Evolutionary conservation across 1,140 invertebrate genomes (phyloP), one percentile per base, ranked within the genome.

Genomic region (Hyposmocoma kahamanoa): DNA sequence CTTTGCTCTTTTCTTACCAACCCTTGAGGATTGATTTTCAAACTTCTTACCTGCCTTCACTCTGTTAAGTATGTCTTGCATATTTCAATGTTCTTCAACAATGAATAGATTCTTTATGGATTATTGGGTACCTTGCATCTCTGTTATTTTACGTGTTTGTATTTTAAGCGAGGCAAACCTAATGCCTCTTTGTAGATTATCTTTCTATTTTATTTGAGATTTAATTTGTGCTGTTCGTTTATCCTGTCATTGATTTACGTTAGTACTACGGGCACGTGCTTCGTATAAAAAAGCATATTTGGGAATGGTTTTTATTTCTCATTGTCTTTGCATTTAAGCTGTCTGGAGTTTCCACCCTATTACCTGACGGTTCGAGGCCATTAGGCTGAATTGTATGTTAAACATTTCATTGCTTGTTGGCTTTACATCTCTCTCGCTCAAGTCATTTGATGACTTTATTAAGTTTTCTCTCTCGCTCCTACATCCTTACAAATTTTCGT

Each of bases 1-100:
- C 73, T 72, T 72, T 84, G 81, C 78, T 75, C 79, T 84, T 84
- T 84, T 81, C 66, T 62, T 65, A 57, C 60, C 62, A 63, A 59
- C 65, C 70, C 62, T 69, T 50, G 39, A 60, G 60, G 51, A 52
- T 47, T 70, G 59, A 53, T 69, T 62, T 59, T 63, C 63, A 61
- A 52, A 42, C 43, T 53, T 62, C 52, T 69, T 77, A 76, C 70
- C 70, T 74, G 68, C 48, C 59, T 22, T 60, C 42, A 47, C 38
- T 58, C 42, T 52, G 39, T 36, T 47, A 53, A 59, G 58, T 54
- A 55, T 44, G 49, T 61, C 67, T 68, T 69, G 56, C 57, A 45
- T 56, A 53, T 67, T 62, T 62, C 59, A 44, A 59, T 56, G 36
- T 38, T 47, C 30, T 46, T 46, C 26, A 44, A 22, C 39, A 43